A percentile compares a stretch with the other conserved stretches of the same genome.
Evolutionary conservation across 2,797 vertebrate species (phyloP).

Genomic region (Pristis pectinata): DNA sequence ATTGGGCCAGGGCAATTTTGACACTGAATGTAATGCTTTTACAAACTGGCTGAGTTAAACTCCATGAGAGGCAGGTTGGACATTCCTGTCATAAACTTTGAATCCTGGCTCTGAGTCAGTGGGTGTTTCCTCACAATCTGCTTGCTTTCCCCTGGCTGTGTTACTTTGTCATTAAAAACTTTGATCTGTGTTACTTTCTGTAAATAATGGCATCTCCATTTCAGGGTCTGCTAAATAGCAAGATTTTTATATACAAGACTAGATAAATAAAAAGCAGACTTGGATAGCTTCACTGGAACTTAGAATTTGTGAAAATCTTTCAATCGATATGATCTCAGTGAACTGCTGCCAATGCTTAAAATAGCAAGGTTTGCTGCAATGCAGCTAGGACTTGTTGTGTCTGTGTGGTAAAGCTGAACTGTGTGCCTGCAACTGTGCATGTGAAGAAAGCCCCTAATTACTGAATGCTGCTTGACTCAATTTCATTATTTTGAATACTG

Average conservation of each 20-base stretch:
- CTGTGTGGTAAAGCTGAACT: background rate
- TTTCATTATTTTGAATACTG: background rate
- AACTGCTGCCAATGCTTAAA: background rate
- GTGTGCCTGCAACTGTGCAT: background rate
- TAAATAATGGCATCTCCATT: background rate
- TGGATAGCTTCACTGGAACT: background rate
- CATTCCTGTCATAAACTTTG: background rate
- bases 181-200: background rate
- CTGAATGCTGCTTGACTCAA: background rate
- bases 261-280: background rate
- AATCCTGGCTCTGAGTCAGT: background rate
- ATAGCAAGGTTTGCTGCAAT: conserved; percentile 3
- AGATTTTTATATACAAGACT: background rate
- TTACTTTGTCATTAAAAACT: background rate
- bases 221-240: background rate
- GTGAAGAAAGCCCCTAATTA: background rate
- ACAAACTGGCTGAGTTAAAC: background rate
- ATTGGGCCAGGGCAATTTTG: background rate
- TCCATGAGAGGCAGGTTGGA: background rate
- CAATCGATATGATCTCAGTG: background rate
- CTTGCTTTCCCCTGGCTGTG: background rate
- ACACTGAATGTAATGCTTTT: background rate
- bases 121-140: background rate
- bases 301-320: background rate
- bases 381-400: background rate